Base-by-base conservation (phyloP, 2,113 vertebrate species). In the Syrmaticus mikado region DNA sequence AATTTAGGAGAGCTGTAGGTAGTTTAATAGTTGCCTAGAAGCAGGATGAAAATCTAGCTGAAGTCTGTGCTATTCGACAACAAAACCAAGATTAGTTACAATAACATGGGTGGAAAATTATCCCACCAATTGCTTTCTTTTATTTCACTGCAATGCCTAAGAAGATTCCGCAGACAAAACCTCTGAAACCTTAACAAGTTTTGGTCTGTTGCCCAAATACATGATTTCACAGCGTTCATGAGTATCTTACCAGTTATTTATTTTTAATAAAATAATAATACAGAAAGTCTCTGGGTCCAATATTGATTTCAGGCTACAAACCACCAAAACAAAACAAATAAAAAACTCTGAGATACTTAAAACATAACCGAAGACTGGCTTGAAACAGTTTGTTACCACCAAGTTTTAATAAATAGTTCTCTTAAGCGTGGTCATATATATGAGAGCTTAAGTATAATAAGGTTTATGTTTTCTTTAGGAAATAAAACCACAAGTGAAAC, bases 401-500 rank as follows among this genome's bases (percentile, higher is more conserved):
- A 78, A 71, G 45, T 28, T 94, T 94, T 96, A 94, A 94, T 96
- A 93, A 89, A 95, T 97, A 93, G 74, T 85, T 90, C 71, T 93
- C 75, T 94, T 90, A 93, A 90, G 70, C 36, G 46, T 32, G 65
- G 78, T 77, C 58, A 89, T 55, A 78, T 77, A 72, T 48, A 82
- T 25, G 50, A 90, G 70, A 55, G 70, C 88, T 95, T 88, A 87
- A 64, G 82, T 45, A 89, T 64, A 88, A 85, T 41, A 90, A 62
- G 21, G 22, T 89, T 94, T 95, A 92, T 77, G 64, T 95, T 94
- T 95, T 89, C 82, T 94, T 94, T 84, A 90, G 94, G 80, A 91
- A 97, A 95, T 85, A 97, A 97, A 96, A 83, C 46, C 81, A 92
- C 89, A 53, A 77, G 90, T 75, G 77, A 97, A 98, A 97, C 82